These are phyloP conservation scores for Myiozetetes cayanensis DNA, from an alignment of 2,113 vertebrate species.

Conservation along the genomic window DNA sequence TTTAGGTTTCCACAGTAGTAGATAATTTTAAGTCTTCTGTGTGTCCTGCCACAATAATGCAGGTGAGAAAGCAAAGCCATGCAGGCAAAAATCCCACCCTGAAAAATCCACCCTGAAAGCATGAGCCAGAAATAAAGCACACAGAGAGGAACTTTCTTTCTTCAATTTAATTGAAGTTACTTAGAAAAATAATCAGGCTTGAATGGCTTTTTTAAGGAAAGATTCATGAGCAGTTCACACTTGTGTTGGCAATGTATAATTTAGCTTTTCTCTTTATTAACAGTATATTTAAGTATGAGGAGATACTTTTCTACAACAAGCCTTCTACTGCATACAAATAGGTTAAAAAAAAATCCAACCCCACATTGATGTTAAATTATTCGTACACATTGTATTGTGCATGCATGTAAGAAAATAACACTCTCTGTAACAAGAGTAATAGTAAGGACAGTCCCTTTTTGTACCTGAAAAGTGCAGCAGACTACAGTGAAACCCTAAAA, in stretches of 20 bases:
- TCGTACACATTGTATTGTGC: conserved; percentile 66
- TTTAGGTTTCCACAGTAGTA: neutral
- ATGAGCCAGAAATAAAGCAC: conserved; percentile 56
- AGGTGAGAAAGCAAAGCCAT: neutral
- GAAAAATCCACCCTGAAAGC: neutral
- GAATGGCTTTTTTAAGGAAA: conserved; percentile 79
- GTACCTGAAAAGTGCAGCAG: conserved; percentile 70
- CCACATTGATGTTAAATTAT: conserved; percentile 68
- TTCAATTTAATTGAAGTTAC: conserved; percentile 84
- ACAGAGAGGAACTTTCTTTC: conserved; percentile 64
- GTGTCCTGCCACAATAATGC: neutral
- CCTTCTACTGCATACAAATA: conserved; percentile 75
- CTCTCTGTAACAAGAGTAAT: conserved; percentile 75
- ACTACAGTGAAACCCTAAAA: conserved; percentile 33
- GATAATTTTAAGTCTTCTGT: neutral
- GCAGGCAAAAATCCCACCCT: neutral
- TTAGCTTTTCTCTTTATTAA: conserved; percentile 71
- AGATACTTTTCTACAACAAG: conserved; percentile 69
- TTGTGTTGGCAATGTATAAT: conserved; percentile 71
- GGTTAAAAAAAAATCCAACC: conserved; percentile 66
- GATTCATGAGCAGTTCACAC: conserved; percentile 74
- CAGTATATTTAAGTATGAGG: conserved; percentile 69
- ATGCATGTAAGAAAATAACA: conserved; percentile 73
- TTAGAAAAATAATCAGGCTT: conserved; percentile 85
- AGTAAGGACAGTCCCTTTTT: conserved; percentile 66